Evolutionary conservation across 2,888 invertebrate genomes (phyloP).

Genomic region (Leptopterna dolabrata): DNA sequence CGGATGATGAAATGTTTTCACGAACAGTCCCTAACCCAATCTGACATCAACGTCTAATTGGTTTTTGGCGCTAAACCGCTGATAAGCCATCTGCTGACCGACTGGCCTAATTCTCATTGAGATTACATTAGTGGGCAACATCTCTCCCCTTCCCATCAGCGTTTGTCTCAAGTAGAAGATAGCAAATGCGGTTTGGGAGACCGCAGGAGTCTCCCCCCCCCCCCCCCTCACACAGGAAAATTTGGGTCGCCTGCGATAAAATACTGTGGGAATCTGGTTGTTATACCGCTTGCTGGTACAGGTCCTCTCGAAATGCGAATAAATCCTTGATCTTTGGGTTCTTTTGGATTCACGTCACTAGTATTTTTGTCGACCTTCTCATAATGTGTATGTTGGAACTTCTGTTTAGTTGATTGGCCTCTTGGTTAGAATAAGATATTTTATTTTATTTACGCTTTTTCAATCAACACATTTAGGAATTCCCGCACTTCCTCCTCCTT

Average conservation of each 20-base stretch:
- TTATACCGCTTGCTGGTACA: not conserved
- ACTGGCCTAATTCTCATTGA: conserved; percentile 21
- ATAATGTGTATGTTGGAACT: too few relatives aligned
- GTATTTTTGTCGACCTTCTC: not conserved
- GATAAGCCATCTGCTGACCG: conserved; percentile 4
- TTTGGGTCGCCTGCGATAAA: not conserved
- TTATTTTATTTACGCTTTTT: too few relatives aligned
- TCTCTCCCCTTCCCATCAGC: not conserved
- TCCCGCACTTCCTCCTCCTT: too few relatives aligned
- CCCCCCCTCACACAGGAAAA: not conserved
- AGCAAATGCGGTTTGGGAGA: not conserved
- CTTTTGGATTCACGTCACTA: not conserved
- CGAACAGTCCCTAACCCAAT: too few relatives aligned
- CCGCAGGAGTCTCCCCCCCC: not conserved
- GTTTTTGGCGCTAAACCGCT: not conserved
- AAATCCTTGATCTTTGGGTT: not conserved
- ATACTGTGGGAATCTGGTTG: not conserved
- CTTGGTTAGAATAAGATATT: too few relatives aligned
- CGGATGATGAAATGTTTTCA: too few relatives aligned
- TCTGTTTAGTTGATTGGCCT: too few relatives aligned
- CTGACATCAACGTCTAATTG: not conserved
- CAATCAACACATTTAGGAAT: too few relatives aligned
- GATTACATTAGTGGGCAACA: conserved; percentile 26
- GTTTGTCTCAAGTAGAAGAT: not conserved
- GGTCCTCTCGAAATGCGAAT: conserved; percentile 4